A percentile compares a stretch with the other conserved stretches of the same genome.
phyloP scores from a whole-genome alignment of 1,140 invertebrate genomes.

The Aphelenchoides besseyi region DNA sequence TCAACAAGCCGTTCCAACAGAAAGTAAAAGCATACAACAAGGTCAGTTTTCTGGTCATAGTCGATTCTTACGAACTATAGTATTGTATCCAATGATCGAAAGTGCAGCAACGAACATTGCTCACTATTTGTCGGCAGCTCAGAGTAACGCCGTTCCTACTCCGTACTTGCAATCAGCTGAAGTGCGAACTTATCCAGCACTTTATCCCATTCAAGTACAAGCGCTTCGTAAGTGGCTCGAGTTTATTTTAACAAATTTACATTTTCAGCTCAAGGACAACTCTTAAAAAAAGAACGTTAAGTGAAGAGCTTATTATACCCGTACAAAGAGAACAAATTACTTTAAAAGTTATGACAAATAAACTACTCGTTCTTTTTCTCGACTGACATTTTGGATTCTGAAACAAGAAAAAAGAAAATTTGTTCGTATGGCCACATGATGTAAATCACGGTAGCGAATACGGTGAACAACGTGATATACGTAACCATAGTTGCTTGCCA shows the following conservation, averaged over 20 bases:
- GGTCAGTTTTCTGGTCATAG: no score
- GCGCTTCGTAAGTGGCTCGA: constrained; percentile 11
- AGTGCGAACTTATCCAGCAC: constrained; percentile 17
- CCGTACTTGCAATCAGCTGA: not conserved
- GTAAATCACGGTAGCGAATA: not conserved
- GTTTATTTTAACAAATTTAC: no score
- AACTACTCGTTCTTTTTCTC: constrained; percentile 10
- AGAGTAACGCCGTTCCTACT: not conserved
- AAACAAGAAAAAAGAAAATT: not conserved
- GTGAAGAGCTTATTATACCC: no score
- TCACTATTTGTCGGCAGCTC: constrained; percentile 13
- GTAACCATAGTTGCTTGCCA: not conserved
- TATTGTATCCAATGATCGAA: constrained; percentile 2
- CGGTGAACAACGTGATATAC: not conserved
- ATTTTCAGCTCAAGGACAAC: no score
- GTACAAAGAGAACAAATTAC: no score
- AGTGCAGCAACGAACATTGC: not conserved
- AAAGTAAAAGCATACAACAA: not conserved
- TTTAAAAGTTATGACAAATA: no score
- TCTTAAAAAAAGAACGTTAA: no score
- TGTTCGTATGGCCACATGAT: not conserved
- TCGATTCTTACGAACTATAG: no score
- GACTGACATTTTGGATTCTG: not conserved
- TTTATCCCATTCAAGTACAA: not conserved
- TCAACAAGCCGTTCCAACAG: not conserved